A percentile compares a stretch with the other conserved stretches of the same genome.
phyloP scores from a whole-genome alignment of 1,140 invertebrate genomes.

The Potamilus streckersoni region DNA sequence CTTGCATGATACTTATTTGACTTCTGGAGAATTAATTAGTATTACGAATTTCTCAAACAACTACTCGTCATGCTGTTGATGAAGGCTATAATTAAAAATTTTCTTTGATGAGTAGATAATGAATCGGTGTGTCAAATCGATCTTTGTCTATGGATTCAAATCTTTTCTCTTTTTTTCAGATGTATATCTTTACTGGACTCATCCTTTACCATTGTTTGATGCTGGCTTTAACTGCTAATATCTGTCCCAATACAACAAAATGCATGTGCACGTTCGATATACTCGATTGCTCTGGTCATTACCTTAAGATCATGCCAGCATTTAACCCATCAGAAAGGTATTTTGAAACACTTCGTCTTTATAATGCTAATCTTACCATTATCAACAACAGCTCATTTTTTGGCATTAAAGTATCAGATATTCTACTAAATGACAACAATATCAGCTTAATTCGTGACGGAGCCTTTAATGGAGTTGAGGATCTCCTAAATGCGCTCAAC shows the following conservation, averaged over 20 bases:
- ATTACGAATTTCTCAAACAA: no score
- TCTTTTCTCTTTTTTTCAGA: no score
- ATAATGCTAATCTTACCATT: background rate
- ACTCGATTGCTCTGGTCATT: background rate
- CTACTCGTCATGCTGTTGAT: no score
- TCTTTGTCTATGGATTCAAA: no score
- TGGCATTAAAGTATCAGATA: background rate
- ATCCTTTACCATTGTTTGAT: background rate
- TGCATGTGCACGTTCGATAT: background rate
- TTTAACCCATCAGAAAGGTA: background rate
- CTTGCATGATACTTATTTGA: no score
- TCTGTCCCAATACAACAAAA: conserved; percentile 5
- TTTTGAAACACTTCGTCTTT: background rate
- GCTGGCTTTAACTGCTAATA: background rate
- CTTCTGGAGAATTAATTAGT: no score
- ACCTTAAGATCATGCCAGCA: background rate
- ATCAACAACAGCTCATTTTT: background rate
- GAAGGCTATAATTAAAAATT: no score
- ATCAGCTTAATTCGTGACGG: background rate
- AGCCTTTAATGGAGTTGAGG: background rate
- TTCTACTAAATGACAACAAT: background rate
- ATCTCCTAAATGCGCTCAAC: background rate
- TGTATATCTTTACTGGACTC: no score
- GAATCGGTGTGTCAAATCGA: no score
- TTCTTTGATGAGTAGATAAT: no score